These are phyloP conservation scores for Galleria mellonella DNA, from an alignment of 1,140 invertebrate genomes.

Conservation along the genomic window DNA sequence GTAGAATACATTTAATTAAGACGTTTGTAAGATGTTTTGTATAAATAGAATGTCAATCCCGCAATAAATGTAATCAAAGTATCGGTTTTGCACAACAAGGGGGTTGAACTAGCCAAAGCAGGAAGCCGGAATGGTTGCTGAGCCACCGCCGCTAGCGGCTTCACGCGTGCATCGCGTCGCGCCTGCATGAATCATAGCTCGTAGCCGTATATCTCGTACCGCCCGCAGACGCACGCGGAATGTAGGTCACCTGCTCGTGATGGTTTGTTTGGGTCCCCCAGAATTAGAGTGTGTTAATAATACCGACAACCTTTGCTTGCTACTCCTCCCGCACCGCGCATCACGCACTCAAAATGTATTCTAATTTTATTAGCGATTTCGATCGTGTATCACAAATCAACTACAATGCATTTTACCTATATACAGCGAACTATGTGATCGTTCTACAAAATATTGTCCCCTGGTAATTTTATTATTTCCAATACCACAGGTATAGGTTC, in stretches of 20 bases:
- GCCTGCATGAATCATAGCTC: slow-evolving; percentile 51
- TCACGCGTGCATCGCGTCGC: slow-evolving; percentile 12
- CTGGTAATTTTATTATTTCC: no score
- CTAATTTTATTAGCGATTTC: slow-evolving; percentile 31
- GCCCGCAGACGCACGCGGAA: slow-evolving; percentile 45
- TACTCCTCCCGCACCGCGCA: slow-evolving; percentile 16
- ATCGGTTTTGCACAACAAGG: no score
- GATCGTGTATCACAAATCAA: slow-evolving; percentile 16
- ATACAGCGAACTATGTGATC: no score
- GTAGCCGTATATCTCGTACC: slow-evolving; percentile 30
- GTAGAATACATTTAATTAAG: no score
- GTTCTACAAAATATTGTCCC: no score
- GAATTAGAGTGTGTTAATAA: slow-evolving; percentile 60
- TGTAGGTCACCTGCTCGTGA: slow-evolving; percentile 58
- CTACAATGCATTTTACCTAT: slow-evolving; percentile 9
- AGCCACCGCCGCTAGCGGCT: no score
- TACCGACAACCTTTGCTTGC: slow-evolving; percentile 49
- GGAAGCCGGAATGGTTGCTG: no score
- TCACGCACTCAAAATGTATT: slow-evolving; percentile 16
- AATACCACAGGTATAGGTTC: no score
- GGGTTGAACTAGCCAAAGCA: no score
- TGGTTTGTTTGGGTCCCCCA: slow-evolving; percentile 68
- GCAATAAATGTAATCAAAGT: no score
- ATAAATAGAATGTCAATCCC: no score
- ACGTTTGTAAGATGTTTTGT: no score